Base-by-base conservation (phyloP, 2,888 invertebrate species). In the Taphrorychus bicolor region DNA sequence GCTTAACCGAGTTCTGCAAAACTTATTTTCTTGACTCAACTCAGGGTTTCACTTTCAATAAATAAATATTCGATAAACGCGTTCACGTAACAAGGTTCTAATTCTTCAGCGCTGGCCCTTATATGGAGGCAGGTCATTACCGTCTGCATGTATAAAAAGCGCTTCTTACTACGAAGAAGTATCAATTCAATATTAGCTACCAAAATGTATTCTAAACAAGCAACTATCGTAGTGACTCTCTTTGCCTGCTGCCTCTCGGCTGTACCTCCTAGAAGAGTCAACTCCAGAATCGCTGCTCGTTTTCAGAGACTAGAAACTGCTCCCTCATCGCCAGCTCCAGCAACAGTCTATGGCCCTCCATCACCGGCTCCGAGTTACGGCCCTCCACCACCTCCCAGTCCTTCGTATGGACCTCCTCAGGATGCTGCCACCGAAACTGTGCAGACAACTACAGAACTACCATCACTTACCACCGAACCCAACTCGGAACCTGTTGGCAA, bases 401-500 rank as follows among this genome's bases (percentile, higher is more conserved):
- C 66, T 9, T 61, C 61, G 2, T 67, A 67, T 59, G 67, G 67
- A 19, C 67, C 67, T 0, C 32, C 58, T 11, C 51, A 57, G 18
- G 63, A 51, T 41, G 19, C 23, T n/a, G 60, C 61, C 7, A 61
- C 57, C 0, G 59, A 62, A 7, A 45, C 49, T 23, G 40, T 57
- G 0, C 57, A 61, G 40, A 74, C 57, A n/a, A 71, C 71, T 11
- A 75, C 71, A n/a, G 72, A 76, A 60, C 67, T 75, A 76, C 17
- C 56, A 16, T 70, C 62, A 11, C 71, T 56, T 82, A 83, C 45
- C 77, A 75, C n/a, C 79, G 83, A 42, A 80, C 81, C 59, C 14
- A 54, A 59, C 14, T 42, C 54, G 9, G 67, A 70, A 64, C 48
- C 45, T 5, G 66, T 54, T 17, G 24, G n/a, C 14, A 68, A 52